Conservation (phyloP, 1,140 invertebrate species). For the Zaprionus camerounensis region DNA sequence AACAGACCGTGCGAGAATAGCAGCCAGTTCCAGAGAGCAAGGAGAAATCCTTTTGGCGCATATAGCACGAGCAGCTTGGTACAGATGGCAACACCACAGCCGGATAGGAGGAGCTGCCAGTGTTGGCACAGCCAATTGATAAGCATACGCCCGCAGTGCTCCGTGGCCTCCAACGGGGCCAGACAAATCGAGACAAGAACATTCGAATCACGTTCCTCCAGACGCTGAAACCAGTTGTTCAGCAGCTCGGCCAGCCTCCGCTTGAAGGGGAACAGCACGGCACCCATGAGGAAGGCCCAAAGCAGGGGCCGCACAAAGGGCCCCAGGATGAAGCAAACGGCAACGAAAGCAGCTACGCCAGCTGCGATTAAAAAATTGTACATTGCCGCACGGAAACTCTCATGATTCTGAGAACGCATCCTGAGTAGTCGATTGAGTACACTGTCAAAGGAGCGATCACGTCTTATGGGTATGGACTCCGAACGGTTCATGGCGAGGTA, state of each 20-base stretch:
- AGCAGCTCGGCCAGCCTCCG: slow-evolving; percentile 87
- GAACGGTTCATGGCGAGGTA: slow-evolving; percentile 70
- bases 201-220: slow-evolving; percentile 86
- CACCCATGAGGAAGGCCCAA: slow-evolving; percentile 96
- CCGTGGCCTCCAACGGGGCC: slow-evolving; percentile 89
- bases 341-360: slow-evolving; percentile 91
- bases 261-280: slow-evolving; percentile 94
- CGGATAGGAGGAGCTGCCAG: slow-evolving; percentile 85
- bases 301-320: slow-evolving; percentile 96
- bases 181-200: slow-evolving; percentile 88
- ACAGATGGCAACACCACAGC: slow-evolving; percentile 63
- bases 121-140: slow-evolving; percentile 86
- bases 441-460: slow-evolving; percentile 83
- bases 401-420: slow-evolving; percentile 80
- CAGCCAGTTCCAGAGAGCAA: slow-evolving; percentile 84
- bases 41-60: slow-evolving; percentile 86
- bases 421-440: slow-evolving; percentile 74
- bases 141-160: slow-evolving; percentile 88
- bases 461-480: slow-evolving; percentile 70
- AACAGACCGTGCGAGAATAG: slow-evolving; percentile 81
- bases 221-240: slow-evolving; percentile 88
- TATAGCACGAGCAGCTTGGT: slow-evolving; percentile 84
- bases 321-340: slow-evolving; percentile 89
- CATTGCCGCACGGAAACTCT: slow-evolving; percentile 91
- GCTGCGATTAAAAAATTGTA: slow-evolving; percentile 93